phyloP scores from a whole-genome alignment of 2,888 invertebrate genomes.

The Acheta domesticus region DNA sequence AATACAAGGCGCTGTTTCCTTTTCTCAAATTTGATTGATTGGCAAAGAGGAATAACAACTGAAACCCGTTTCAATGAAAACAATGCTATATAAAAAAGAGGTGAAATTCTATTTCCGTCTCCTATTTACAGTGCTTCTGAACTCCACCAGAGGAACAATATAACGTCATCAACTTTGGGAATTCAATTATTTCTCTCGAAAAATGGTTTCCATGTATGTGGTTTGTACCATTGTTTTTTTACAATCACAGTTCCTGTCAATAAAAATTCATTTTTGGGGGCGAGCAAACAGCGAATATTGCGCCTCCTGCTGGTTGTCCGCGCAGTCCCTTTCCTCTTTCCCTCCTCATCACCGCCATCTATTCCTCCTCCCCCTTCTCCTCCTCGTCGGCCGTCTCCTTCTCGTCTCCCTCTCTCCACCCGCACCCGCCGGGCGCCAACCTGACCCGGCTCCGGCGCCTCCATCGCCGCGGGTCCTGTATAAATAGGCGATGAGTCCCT shows the following conservation, averaged over 20 bases:
- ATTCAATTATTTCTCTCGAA: slow-evolving; percentile 11
- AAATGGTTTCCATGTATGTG: slow-evolving; percentile 18
- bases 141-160: slow-evolving; percentile 18
- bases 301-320: not conserved
- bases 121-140: slow-evolving; percentile 11
- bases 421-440: not conserved
- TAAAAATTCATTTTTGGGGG: slow-evolving; percentile 12
- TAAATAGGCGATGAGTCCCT: not conserved
- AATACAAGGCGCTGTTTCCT: slow-evolving; percentile 18
- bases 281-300: slow-evolving; percentile 10
- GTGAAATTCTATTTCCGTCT: slow-evolving; percentile 18
- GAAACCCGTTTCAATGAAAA: slow-evolving; percentile 11
- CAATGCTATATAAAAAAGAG: slow-evolving; percentile 18
- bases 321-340: not conserved
- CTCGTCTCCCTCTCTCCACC: too few species aligned
- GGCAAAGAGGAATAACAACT: slow-evolving; percentile 18
- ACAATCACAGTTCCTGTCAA: slow-evolving; percentile 18
- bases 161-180: slow-evolving; percentile 12
- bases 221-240: slow-evolving; percentile 9
- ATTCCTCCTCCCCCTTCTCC: not conserved
- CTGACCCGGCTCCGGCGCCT: not conserved
- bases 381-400: not conserved
- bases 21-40: slow-evolving; percentile 2
- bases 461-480: not conserved
- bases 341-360: not conserved